A percentile compares a stretch with the other conserved stretches of the same genome.
Evolutionary conservation across 2,888 invertebrate species (phyloP).

Genomic region (Ganaspis brasiliensis): DNA sequence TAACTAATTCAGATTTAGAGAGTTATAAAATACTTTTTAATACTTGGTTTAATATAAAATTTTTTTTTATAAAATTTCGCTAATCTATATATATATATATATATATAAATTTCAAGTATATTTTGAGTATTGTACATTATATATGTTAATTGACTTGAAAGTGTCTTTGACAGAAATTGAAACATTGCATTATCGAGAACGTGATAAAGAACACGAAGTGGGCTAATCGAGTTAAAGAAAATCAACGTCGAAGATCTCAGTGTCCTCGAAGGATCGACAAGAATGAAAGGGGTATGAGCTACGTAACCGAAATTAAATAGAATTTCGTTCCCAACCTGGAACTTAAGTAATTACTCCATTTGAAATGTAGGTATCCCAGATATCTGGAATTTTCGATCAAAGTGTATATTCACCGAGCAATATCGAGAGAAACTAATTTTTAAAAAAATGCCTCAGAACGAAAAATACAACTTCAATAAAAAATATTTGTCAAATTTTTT

Average conservation of each 20-base stretch:
- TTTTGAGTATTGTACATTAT: too few species aligned
- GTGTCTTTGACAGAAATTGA: background rate
- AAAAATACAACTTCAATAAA: background rate
- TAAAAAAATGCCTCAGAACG: background rate
- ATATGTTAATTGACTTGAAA: background rate
- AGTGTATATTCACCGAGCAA: background rate
- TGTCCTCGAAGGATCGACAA: constrained; percentile 2
- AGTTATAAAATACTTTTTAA: too few species aligned
- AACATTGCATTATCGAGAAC: background rate
- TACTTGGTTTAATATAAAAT: too few species aligned
- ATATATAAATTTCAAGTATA: too few species aligned
- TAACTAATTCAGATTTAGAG: too few species aligned
- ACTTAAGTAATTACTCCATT: constrained; percentile 61
- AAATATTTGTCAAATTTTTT: too few species aligned
- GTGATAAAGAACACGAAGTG: background rate
- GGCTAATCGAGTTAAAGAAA: constrained; percentile 28
- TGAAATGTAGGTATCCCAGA: background rate
- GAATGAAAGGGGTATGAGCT: constrained; percentile 6
- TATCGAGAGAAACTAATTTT: constrained; percentile 5
- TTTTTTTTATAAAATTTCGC: too few species aligned
- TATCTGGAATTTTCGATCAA: constrained; percentile 21
- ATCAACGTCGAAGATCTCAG: constrained; percentile 3
- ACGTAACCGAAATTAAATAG: constrained; percentile 35
- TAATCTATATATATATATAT: too few species aligned
- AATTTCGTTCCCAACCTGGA: constrained; percentile 56